Conservation (phyloP, 2,888 invertebrate genomes). For the Hydriomena furcata region DNA sequence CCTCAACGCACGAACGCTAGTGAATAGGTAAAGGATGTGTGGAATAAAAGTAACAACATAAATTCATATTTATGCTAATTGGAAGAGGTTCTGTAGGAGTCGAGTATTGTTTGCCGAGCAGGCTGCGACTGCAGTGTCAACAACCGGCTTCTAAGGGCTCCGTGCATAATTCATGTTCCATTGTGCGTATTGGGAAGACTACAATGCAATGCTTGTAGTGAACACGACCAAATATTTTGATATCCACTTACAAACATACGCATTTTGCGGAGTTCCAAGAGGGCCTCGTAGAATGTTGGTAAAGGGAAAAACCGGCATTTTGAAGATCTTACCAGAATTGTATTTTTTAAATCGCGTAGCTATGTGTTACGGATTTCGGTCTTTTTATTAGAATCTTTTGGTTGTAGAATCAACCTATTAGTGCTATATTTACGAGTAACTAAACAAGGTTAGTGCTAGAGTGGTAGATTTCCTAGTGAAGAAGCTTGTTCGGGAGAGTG, state of each 20-base stretch:
- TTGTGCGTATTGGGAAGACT: constrained; percentile 48
- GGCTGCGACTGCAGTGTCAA: constrained; percentile 53
- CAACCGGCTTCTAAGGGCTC: constrained; percentile 58
- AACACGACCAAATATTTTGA: constrained; percentile 20
- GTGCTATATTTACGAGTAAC: no score
- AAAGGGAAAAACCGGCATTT: constrained; percentile 4
- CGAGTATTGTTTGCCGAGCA: constrained; percentile 43
- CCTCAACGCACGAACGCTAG: constrained; percentile 6
- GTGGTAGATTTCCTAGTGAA: no score
- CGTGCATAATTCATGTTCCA: constrained; percentile 71
- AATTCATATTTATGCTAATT: constrained; percentile 45
- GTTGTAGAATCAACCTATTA: no score
- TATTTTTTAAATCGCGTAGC: no score
- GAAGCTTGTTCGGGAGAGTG: no score
- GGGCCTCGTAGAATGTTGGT: background rate
- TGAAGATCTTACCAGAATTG: no score
- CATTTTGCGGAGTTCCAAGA: constrained; percentile 2
- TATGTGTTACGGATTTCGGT: no score
- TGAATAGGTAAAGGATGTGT: constrained; percentile 10
- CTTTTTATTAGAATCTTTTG: no score
- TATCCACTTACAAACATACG: constrained; percentile 13
- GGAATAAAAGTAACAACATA: constrained; percentile 20
- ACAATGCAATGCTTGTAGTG: constrained; percentile 15
- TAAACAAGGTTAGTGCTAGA: no score
- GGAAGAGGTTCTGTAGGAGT: constrained; percentile 42